Evolutionary conservation across 2,113 vertebrate genomes (phyloP), one percentile per base, ranked within the genome.

Genomic region (Trichomycterus rosablanca): DNA sequence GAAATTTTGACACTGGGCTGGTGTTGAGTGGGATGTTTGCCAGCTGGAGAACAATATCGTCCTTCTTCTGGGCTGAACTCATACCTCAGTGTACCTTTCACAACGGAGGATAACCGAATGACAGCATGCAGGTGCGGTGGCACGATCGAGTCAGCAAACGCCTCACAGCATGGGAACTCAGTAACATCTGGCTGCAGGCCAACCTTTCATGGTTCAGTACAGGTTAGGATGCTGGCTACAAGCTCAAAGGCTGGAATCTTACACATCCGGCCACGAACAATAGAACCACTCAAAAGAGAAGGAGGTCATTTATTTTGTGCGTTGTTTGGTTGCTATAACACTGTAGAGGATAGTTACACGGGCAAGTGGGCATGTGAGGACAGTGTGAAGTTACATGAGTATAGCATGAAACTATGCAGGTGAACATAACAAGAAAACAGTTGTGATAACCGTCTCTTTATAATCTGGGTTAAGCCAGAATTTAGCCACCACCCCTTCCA

Each of bases 21-120:
- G n/a, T 24, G 43, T 16, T 15, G 15, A 26, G 44, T 42, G 12
- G 4, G 35, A 51, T 20, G 5, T 23, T 4, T 66, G 63, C 23
- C 69, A 67, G 59, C 30, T 14, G 23, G 32, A n/a, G 59, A 68
- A 72, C 59, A 72, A 72, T 58, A 43, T 1, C 7, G 4, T 16
- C 24, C 15, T 68, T 63, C 46, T 63, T 28, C 30, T 53, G 20
- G 35, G 16, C 11, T 19, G 23, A 4, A 5, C 18, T 61, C 30
- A 53, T 57, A 72, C 53, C 65, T 68, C 37, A 67, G 39, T 26
- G 39, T 45, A 26, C 19, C 16, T 24, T 72, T 55, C 49, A 58
- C 48, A 59, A 23, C 39, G 42, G 20, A 19, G 58, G 35, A 45
- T 26, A 49, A 68, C 18, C 49, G 14, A 32, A 53, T 24, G 11